Evolutionary conservation across 2,797 vertebrate genomes (phyloP), one percentile per base, ranked within the genome.

Genomic region (Pangasius larnaudii): DNA sequence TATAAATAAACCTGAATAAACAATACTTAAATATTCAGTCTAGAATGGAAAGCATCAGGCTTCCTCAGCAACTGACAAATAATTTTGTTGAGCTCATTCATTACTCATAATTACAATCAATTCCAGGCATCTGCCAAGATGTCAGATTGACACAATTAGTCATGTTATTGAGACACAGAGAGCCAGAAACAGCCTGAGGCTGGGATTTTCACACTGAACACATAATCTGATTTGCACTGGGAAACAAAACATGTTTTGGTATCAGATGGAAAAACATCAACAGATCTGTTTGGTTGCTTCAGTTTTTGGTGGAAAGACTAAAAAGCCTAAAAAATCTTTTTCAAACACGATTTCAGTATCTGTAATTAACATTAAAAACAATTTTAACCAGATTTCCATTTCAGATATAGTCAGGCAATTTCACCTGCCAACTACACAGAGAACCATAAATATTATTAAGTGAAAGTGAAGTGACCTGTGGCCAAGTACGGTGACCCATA

Each of bases 31-130:
- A 53, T 36, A 82, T 42, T 59, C n/a, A 74, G 13, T 51, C 16
- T 39, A 65, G 46, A 58, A 24, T 56, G 42, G 24, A 53, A 39
- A 58, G 53, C 30, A 51, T 24, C 39, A 69, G 42, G 22, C 42
- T 24, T 65, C 19, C 74, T 59, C 61, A 22, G 53, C n/a, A 88
- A 46, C 77, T 85, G 84, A 85, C 75, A 83, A 69, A 88, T 59
- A 65, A 85, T 65, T 79, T n/a, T 49, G 78, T 58, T 83, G 69
- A 65, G 67, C 74, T 75, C 33, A 75, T 75, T 71, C 71, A 67
- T 83, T 75, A 63, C 67, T 86, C 88, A 86, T 81, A 82, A 88
- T 81, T 88, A 72, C 53, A 67, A 67, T 86, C 78, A 89, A 75
- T 83, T 86, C 39, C 84, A 85, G 84, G 24, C 83, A 79, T 81